Conservation (phyloP, 2,888 invertebrate species). For the Anarsia innoxiella region DNA sequence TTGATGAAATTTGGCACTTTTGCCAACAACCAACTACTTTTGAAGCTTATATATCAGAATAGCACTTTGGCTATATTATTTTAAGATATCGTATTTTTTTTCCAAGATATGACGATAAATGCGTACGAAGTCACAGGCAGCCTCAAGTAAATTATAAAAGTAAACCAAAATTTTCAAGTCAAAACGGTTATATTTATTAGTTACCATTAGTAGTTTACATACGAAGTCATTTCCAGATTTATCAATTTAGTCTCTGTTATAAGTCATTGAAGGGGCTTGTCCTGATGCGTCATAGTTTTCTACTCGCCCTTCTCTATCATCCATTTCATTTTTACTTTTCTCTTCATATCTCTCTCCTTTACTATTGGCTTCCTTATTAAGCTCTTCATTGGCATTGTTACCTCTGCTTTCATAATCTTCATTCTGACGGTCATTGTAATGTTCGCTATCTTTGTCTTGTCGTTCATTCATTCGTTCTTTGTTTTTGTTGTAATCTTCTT, state of each 20-base stretch:
- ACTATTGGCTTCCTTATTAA: conserved; percentile 16
- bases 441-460: conserved; percentile 26
- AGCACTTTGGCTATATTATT: too few species aligned
- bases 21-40: too few species aligned
- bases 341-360: conserved; percentile 29
- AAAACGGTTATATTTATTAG: neutral
- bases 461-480: conserved; percentile 27
- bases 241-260: conserved; percentile 23
- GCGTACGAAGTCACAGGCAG: too few species aligned
- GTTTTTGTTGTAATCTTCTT: conserved; percentile 27
- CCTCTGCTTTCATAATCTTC: conserved; percentile 15
- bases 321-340: conserved; percentile 25
- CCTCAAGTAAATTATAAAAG: too few species aligned
- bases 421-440: conserved; percentile 19
- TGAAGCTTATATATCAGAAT: too few species aligned
- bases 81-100: too few species aligned
- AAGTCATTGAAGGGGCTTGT: conserved; percentile 28
- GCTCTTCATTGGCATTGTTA: conserved; percentile 17
- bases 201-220: too few species aligned
- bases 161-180: too few species aligned
- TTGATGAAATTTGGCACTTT: too few species aligned
- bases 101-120: too few species aligned
- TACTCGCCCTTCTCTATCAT: conserved; percentile 24
- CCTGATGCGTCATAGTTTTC: conserved; percentile 27
- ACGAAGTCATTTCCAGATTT: too few species aligned